Conservation (phyloP, 2,797 vertebrate genomes). For the Eulemur albifrons region DNA sequence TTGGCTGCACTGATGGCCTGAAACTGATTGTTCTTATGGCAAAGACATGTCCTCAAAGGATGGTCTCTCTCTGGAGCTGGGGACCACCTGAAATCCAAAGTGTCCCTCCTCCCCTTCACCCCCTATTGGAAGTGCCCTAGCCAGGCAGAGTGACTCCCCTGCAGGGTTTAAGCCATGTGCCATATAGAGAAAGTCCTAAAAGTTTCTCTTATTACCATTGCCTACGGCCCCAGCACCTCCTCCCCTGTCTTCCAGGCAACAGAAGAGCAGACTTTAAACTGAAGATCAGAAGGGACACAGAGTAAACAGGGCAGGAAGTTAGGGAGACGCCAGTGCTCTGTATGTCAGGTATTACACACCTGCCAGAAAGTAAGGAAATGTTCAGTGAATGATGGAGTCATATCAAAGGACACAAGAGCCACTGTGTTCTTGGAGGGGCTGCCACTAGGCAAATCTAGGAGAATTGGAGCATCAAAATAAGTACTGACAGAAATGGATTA, state of each 20-base stretch:
- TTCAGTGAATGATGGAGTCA: neutral
- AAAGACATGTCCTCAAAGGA: neutral
- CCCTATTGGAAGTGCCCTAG: rapidly evolving
- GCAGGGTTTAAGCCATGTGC: neutral
- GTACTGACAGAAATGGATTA: neutral
- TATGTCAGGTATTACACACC: neutral
- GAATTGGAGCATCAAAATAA: neutral
- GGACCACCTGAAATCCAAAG: neutral
- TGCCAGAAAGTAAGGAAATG: neutral
- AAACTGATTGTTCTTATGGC: neutral
- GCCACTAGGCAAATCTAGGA: neutral
- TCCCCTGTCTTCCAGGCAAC: neutral
- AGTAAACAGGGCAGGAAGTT: neutral
- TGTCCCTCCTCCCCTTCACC: neutral
- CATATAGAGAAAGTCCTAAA: neutral
- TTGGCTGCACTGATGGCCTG: neutral
- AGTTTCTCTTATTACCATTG: neutral
- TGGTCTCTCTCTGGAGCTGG: neutral
- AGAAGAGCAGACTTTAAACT: neutral
- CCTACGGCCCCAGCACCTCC: neutral
- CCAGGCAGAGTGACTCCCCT: neutral
- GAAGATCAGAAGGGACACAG: neutral
- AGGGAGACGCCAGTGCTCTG: neutral
- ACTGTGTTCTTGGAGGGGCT: neutral
- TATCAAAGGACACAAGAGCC: neutral